These are phyloP conservation scores for Siderastrea siderea DNA, from an alignment of 92 coral and sea anemone species.

Conservation along the genomic window DNA sequence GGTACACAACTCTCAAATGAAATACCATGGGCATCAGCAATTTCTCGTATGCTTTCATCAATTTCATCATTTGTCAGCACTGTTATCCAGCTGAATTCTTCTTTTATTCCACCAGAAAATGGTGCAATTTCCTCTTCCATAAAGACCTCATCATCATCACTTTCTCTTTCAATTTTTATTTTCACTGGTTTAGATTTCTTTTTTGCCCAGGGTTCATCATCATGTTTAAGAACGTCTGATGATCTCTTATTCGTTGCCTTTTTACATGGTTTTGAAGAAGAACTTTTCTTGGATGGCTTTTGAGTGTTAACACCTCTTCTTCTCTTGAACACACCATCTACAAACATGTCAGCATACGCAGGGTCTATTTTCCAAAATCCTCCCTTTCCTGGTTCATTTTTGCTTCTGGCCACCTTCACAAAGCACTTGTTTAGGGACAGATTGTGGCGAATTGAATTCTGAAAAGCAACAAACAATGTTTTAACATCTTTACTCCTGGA, in stretches of 20 bases:
- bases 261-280: constrained; percentile 55
- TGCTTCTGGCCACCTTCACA: constrained; percentile 92
- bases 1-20: constrained; percentile 50
- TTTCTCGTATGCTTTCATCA: constrained; percentile 91
- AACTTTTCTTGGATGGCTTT: constrained; percentile 86
- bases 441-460: constrained; percentile 98
- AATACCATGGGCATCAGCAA: constrained; percentile 97
- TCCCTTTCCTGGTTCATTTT: constrained; percentile 98
- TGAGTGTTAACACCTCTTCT: constrained; percentile 94
- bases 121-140: constrained; percentile 95
- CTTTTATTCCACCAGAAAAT: constrained; percentile 94
- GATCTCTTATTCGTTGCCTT: constrained; percentile 75
- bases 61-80: constrained; percentile 83
- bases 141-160: constrained; percentile 68
- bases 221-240: constrained; percentile 56
- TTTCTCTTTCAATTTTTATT: constrained; percentile 72
- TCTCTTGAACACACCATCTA: constrained; percentile 96
- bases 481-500: background rate
- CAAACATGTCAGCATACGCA: constrained; percentile 99
- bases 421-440: constrained; percentile 97
- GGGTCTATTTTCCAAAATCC: constrained; percentile 99
- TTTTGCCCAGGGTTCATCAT: constrained; percentile 67
- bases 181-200: constrained; percentile 72
- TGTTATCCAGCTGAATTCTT: constrained; percentile 96
- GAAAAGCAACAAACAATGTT: constrained; percentile 21